Evolutionary conservation across 1,140 invertebrate species (phyloP), one percentile per base, ranked within the genome.

Genomic region (Conopomorpha cramerella): DNA sequence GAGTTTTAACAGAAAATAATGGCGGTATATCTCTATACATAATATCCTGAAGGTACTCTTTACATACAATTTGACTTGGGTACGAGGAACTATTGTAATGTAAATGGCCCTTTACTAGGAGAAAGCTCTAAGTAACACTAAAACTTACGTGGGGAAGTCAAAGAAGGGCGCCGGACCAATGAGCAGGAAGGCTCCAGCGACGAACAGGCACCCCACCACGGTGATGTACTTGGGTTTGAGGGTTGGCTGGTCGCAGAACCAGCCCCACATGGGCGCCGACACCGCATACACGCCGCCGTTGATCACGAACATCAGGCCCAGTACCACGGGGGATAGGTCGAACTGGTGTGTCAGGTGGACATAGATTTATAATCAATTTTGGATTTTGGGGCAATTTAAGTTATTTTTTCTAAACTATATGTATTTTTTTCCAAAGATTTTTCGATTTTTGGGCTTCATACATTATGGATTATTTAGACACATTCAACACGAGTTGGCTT

Each of bases 301-400:
- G 28, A 95, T 87, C 10, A 95, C 84, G 61, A 95, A 95, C 83
- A 93, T 89, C 8, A 93, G 57, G 0, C 92, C 92, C 17, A 93
- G 73, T 6, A 91, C 55, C 4, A 92, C 81, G 0, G 91, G 89
- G 49, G 85, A 70, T 33, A 94, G 72, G 8, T 84, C 55, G 51
- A 93, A 78, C 76, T 77, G n/a, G n/a, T n/a, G n/a, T n/a, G n/a
- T n/a, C n/a, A n/a, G n/a, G n/a, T n/a, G n/a, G n/a, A n/a, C n/a
- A n/a, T n/a, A n/a, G n/a, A n/a, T n/a, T n/a, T n/a, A n/a, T n/a
- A n/a, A n/a, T n/a, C n/a, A n/a, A n/a, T n/a, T n/a, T n/a, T n/a
- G n/a, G n/a, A n/a, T n/a, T n/a, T n/a, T n/a, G n/a, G n/a, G n/a
- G n/a, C n/a, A n/a, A n/a, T n/a, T n/a, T n/a, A n/a, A n/a, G n/a